These are phyloP conservation scores for Caenorhabditis sp. DNA, from an alignment of 2,888 invertebrate species.

Conservation along the genomic window DNA sequence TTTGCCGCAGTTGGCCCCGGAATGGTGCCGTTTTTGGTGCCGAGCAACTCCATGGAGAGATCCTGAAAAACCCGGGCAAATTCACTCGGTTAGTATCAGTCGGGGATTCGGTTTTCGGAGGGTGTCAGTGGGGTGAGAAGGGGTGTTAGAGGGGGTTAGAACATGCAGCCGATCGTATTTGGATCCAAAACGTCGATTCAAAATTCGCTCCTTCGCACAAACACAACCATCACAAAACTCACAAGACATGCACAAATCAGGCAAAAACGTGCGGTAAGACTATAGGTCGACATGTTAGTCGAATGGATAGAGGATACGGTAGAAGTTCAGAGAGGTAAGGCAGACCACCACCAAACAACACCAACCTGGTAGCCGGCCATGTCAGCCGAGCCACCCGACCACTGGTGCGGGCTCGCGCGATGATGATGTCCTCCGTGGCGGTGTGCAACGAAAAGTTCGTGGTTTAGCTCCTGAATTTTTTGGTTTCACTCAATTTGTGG, in stretches of 20 bases:
- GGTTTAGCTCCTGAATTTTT: slow-evolving; percentile 70
- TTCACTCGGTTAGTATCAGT: slow-evolving; percentile 52
- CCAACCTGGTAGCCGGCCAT: slow-evolving; percentile 62
- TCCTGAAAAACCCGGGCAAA: slow-evolving; percentile 72
- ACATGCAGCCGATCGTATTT: too few relatives aligned
- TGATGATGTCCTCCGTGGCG: slow-evolving; percentile 54
- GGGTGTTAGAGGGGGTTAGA: too few relatives aligned
- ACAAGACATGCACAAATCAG: slow-evolving; percentile 21
- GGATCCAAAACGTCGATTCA: not conserved
- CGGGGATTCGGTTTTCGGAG: slow-evolving; percentile 1
- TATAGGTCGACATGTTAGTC: not conserved
- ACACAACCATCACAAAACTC: slow-evolving; percentile 6
- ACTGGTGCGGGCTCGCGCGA: slow-evolving; percentile 54
- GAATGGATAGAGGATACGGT: slow-evolving; percentile 16
- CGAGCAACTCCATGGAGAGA: slow-evolving; percentile 82
- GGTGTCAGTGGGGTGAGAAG: not conserved
- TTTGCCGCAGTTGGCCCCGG: slow-evolving; percentile 82
- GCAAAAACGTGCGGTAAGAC: slow-evolving; percentile 6
- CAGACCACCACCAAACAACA: slow-evolving; percentile 54
- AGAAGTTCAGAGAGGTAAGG: not conserved
- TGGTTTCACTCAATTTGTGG: not conserved
- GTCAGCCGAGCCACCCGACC: slow-evolving; percentile 61
- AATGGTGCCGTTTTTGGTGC: slow-evolving; percentile 78
- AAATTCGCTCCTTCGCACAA: not conserved
- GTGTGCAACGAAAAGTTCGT: slow-evolving; percentile 73